Conservation (phyloP, 2,113 vertebrate species). For the Mionectes macconnelli region DNA sequence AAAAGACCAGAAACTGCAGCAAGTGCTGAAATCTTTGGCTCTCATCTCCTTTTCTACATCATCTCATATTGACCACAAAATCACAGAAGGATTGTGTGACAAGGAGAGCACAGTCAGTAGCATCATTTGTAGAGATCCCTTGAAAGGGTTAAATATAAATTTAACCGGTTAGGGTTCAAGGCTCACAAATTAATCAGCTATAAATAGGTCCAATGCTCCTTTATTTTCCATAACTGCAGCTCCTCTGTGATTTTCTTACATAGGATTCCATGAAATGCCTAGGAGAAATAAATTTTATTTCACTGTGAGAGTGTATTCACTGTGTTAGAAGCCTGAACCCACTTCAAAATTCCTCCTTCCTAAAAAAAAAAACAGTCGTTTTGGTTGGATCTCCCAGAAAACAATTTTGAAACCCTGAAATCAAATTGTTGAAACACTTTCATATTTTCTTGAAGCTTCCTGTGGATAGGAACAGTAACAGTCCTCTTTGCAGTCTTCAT, state of each 20-base stretch:
- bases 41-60: background rate
- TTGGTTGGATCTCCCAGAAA: background rate
- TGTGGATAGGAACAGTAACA: background rate
- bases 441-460: background rate
- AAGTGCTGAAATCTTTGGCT: background rate
- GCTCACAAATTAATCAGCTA: background rate
- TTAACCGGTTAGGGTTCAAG: background rate
- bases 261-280: background rate
- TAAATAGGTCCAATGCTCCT: background rate
- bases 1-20: background rate
- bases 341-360: background rate
- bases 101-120: background rate
- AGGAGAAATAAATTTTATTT: background rate
- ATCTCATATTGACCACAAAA: background rate
- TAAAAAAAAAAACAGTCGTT: background rate
- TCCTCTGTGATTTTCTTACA: background rate
- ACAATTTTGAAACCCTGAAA: background rate
- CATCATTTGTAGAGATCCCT: background rate
- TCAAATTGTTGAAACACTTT: background rate
- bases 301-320: background rate
- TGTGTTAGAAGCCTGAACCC: background rate
- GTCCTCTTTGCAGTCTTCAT: background rate
- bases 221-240: background rate
- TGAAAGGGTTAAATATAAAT: background rate
- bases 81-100: background rate